Conservation (phyloP, 2,888 invertebrate species). For the Mycalesis mineus region DNA sequence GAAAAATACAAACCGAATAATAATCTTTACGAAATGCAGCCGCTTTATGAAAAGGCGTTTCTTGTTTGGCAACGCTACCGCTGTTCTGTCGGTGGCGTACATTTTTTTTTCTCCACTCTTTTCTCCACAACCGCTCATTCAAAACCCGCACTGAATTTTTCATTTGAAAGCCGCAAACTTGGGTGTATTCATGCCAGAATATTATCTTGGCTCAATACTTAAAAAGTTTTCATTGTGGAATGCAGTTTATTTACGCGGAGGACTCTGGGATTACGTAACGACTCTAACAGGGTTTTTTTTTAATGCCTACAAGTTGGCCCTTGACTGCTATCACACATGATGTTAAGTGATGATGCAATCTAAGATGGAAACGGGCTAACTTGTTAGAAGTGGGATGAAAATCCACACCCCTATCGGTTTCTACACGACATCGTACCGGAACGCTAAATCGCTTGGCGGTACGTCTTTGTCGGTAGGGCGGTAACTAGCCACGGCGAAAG, state of each 20-base stretch:
- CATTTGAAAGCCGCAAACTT: constrained; percentile 50
- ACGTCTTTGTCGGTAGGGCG: too few relatives aligned
- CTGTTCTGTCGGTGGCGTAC: constrained; percentile 45
- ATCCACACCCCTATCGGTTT: too few relatives aligned
- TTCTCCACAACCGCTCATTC: constrained; percentile 52
- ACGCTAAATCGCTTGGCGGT: too few relatives aligned
- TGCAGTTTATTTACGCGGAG: constrained; percentile 26
- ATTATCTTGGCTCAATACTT: constrained; percentile 36
- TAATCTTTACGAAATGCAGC: constrained; percentile 33
- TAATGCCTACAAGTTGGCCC: too few relatives aligned
- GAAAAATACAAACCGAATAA: constrained; percentile 39
- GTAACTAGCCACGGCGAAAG: too few relatives aligned
- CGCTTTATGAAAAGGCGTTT: constrained; percentile 49
- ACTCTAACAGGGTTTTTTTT: constrained; percentile 5
- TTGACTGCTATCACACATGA: too few relatives aligned
- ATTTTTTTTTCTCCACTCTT: constrained; percentile 45
- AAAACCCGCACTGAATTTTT: constrained; percentile 64
- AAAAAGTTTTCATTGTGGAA: constrained; percentile 27
- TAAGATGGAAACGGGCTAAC: too few relatives aligned
- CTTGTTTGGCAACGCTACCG: constrained; percentile 55
- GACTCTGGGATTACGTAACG: constrained; percentile 7
- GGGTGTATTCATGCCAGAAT: constrained; percentile 42
- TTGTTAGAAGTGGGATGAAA: too few relatives aligned
- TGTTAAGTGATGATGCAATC: too few relatives aligned
- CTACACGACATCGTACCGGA: too few relatives aligned